Percentiles rank a stretch among this genome's conserved stretches.
These are phyloP conservation scores for Eulemur coronatus DNA, from an alignment of 2,797 vertebrate genomes.

Conservation along the genomic window DNA sequence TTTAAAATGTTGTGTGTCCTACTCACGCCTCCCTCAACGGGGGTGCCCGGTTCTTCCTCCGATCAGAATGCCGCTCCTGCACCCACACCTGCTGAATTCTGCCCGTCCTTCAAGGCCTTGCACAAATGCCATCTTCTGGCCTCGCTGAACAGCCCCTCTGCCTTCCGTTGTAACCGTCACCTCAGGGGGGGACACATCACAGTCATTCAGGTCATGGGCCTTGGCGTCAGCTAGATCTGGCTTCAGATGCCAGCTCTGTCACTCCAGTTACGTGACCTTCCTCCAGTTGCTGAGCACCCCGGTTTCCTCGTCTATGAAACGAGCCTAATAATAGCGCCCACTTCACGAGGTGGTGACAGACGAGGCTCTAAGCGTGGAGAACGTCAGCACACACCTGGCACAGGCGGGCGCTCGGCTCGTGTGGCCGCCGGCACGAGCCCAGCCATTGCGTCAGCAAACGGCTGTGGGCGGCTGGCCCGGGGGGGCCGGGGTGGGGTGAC, in stretches of 20 bases:
- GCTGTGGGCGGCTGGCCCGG: neutral
- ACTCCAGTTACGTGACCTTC: accelerated
- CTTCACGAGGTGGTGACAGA: accelerated
- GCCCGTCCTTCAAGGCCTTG: neutral
- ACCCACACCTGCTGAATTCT: neutral
- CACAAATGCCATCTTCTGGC: accelerated
- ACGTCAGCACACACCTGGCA: accelerated
- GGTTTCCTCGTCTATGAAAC: neutral
- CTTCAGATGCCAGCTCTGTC: neutral
- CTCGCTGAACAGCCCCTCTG: neutral
- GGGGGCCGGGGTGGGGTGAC: neutral
- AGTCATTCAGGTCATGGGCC: too few species aligned
- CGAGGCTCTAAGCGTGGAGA: neutral
- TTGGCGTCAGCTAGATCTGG: neutral
- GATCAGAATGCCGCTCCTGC: neutral
- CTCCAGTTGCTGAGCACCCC: neutral
- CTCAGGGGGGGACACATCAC: accelerated
- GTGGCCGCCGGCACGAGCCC: accelerated
- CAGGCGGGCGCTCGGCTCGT: accelerated
- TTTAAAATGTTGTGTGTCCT: neutral
- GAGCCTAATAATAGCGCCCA: neutral
- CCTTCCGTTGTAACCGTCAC: accelerated
- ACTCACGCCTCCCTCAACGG: accelerated
- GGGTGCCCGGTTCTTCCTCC: neutral
- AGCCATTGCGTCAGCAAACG: neutral